Conservation (phyloP, 2,888 invertebrate species). For the Corbicula japonica region DNA sequence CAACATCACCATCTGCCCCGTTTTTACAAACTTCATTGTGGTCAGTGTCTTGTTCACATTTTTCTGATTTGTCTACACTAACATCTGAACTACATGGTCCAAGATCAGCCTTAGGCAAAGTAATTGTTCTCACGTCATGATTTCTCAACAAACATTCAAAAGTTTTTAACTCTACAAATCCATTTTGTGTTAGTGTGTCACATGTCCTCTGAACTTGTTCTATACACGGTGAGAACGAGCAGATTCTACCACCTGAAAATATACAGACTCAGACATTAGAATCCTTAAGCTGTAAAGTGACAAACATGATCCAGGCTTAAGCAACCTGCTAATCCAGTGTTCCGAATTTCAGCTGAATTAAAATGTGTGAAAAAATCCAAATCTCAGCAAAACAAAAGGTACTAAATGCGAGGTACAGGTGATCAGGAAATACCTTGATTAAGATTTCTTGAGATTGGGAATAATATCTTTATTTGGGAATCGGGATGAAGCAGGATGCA, state of each 20-base stretch:
- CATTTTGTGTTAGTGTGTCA: slow-evolving; percentile 90
- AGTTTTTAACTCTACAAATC: slow-evolving; percentile 95
- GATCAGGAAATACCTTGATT: too few relatives aligned
- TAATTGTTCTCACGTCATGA: slow-evolving; percentile 81
- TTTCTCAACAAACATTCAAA: slow-evolving; percentile 90
- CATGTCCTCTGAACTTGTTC: slow-evolving; percentile 99
- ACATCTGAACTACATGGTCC: slow-evolving; percentile 48
- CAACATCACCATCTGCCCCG: not conserved
- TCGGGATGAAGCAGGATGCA: too few relatives aligned
- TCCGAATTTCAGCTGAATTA: too few relatives aligned
- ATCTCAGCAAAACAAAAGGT: too few relatives aligned
- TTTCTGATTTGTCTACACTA: slow-evolving; percentile 87
- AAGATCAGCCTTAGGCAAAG: slow-evolving; percentile 75
- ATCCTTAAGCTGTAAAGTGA: too few relatives aligned
- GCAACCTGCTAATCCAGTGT: too few relatives aligned
- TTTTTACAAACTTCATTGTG: not conserved
- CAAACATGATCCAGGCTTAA: too few relatives aligned
- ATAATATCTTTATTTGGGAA: too few relatives aligned
- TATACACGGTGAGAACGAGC: slow-evolving; percentile 99
- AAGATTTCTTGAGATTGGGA: too few relatives aligned
- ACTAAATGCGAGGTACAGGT: too few relatives aligned
- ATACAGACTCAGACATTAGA: too few relatives aligned
- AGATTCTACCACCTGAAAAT: slow-evolving; percentile 94
- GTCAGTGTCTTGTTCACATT: not conserved
- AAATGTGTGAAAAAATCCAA: too few relatives aligned